Percentiles rank a stretch among this genome's conserved stretches.
Conservation (phyloP, 2,113 vertebrate genomes). For the Amblyopsis rosae region DNA sequence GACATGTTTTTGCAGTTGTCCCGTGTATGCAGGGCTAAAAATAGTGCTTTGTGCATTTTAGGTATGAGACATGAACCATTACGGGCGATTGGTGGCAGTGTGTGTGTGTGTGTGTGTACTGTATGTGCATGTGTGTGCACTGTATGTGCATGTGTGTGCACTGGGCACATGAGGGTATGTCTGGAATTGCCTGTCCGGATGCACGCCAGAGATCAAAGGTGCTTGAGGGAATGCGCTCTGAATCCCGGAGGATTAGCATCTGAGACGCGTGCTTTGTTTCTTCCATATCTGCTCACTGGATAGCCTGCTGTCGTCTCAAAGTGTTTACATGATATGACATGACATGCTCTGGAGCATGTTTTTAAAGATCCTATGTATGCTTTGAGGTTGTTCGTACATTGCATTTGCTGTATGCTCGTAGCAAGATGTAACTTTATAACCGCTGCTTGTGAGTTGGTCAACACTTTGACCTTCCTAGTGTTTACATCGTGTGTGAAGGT, state of each 20-base stretch:
- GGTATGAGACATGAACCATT: too few species aligned
- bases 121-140: not conserved
- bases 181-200: slow-evolving; percentile 68
- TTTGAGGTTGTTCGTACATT: slow-evolving; percentile 8
- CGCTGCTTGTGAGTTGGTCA: not conserved
- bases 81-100: slow-evolving; percentile 13
- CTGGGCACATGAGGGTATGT: slow-evolving; percentile 44
- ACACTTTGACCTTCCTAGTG: too few species aligned
- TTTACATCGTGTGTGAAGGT: too few species aligned
- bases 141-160: slow-evolving; percentile 7
- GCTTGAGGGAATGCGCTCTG: slow-evolving; percentile 68
- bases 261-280: slow-evolving; percentile 72
- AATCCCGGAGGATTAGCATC: slow-evolving; percentile 74
- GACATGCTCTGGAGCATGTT: slow-evolving; percentile 21
- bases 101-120: slow-evolving; percentile 25
- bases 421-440: not conserved
- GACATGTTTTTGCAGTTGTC: too few species aligned
- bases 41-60: slow-evolving; percentile 8
- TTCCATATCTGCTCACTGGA: slow-evolving; percentile 62
- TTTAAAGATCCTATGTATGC: slow-evolving; percentile 14
- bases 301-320: slow-evolving; percentile 60
- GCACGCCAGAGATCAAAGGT: slow-evolving; percentile 77
- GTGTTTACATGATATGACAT: slow-evolving; percentile 27
- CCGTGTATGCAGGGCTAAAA: slow-evolving; percentile 27
- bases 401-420: too few species aligned